These are phyloP conservation scores for Epicauta chinensis DNA, from an alignment of 1,140 invertebrate species.

Conservation along the genomic window DNA sequence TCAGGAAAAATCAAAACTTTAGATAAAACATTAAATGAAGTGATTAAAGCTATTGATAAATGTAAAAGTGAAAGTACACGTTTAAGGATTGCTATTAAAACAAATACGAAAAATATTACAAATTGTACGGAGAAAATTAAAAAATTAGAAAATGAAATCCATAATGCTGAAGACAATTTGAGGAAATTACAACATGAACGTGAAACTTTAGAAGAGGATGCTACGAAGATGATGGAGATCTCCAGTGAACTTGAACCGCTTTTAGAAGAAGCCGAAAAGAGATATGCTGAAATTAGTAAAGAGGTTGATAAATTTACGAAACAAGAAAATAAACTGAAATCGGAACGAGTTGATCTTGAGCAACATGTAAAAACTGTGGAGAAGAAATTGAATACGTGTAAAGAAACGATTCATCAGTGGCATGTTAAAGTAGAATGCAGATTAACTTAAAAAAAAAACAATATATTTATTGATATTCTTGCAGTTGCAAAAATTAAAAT, in stretches of 20 bases:
- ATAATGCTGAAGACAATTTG: conserved; percentile 54
- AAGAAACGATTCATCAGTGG: conserved; percentile 32
- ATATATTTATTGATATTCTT: conserved; percentile 25
- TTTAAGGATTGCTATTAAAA: conserved; percentile 75
- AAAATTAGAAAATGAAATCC: conserved; percentile 65
- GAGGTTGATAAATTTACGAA: conserved; percentile 54
- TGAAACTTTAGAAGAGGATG: conserved; percentile 52
- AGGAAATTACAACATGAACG: conserved; percentile 55
- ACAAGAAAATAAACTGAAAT: conserved; percentile 62
- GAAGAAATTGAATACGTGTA: conserved; percentile 59
- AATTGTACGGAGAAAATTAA: conserved; percentile 65
- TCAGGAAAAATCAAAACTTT: conserved; percentile 63
- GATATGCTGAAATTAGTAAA: conserved; percentile 40
- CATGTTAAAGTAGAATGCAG: conserved; percentile 30
- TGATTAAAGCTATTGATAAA: conserved; percentile 64
- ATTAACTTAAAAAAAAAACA: too few species aligned
- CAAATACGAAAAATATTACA: conserved; percentile 69
- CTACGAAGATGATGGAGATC: conserved; percentile 47
- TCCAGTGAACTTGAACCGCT: conserved; percentile 46
- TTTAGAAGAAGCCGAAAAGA: conserved; percentile 47
- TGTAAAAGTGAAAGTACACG: conserved; percentile 65
- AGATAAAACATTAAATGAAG: conserved; percentile 63
- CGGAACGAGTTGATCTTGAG: conserved; percentile 67
- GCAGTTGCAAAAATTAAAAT: conserved; percentile 58
- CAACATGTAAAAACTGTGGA: conserved; percentile 63